A percentile compares a stretch with the other conserved stretches of the same genome.
phyloP scores from a whole-genome alignment of 2,797 vertebrate genomes.

The Picus viridis region DNA sequence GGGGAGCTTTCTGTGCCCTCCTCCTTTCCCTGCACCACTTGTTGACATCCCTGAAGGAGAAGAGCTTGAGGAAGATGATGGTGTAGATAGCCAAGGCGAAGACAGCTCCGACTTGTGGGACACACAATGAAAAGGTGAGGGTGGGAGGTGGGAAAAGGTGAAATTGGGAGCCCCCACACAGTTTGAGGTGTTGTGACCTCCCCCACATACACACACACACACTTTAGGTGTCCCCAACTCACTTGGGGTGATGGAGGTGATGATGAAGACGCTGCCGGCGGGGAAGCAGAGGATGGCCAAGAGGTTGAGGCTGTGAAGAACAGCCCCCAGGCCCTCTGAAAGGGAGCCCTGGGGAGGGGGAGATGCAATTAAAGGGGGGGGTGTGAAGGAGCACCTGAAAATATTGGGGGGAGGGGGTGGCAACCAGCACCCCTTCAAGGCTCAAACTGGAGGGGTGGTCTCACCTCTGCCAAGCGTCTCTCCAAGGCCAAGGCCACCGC shows the following conservation, averaged over 20 bases:
- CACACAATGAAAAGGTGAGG: too few relatives aligned
- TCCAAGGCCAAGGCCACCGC: neutral
- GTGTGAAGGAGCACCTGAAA: neutral
- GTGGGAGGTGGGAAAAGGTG: neutral
- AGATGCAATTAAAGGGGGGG: neutral
- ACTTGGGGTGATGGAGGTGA: neutral
- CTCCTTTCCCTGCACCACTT: neutral
- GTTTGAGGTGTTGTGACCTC: too few relatives aligned
- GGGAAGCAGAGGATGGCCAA: neutral
- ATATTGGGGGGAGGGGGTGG: neutral
- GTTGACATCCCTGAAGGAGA: neutral
- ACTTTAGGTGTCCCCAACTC: neutral
- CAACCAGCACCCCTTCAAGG: neutral
- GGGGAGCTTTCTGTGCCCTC: neutral
- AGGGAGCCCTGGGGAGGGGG: neutral
- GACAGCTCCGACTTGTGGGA: neutral
- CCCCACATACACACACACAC: too few relatives aligned
- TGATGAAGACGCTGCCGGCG: neutral
- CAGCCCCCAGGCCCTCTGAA: neutral
- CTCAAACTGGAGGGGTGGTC: neutral
- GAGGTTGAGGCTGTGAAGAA: neutral
- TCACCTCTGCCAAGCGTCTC: neutral
- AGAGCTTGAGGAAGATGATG: neutral
- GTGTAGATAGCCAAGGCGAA: neutral
- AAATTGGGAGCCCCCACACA: too few relatives aligned